Evolutionary conservation across 2,888 invertebrate genomes (phyloP).

Genomic region (Lithosia quadra): DNA sequence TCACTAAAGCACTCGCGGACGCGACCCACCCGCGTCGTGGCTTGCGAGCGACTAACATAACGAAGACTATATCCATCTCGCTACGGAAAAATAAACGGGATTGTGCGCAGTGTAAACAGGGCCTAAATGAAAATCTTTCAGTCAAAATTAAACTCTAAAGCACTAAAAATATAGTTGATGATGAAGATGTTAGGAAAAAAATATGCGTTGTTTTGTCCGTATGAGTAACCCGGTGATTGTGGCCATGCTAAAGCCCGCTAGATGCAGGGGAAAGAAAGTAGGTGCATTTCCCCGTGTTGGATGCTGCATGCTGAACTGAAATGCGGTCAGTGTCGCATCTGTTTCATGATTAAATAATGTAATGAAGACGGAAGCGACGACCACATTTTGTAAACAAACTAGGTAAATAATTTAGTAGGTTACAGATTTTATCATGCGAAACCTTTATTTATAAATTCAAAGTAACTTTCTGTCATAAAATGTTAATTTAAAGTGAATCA

Average conservation of each 20-base stretch:
- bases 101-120: constrained; percentile 65
- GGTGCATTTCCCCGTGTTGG: constrained; percentile 77
- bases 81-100: constrained; percentile 73
- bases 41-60: constrained; percentile 68
- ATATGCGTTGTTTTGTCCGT: constrained; percentile 58
- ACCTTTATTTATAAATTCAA: background rate
- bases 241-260: constrained; percentile 65
- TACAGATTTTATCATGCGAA: background rate
- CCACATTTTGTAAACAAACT: constrained; percentile 26
- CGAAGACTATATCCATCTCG: constrained; percentile 57
- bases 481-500: background rate
- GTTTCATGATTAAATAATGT: constrained; percentile 65
- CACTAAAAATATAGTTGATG: constrained; percentile 36
- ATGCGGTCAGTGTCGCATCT: constrained; percentile 73
- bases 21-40: constrained; percentile 62
- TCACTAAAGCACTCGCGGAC: constrained; percentile 40
- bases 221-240: constrained; percentile 52
- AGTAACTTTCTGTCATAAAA: background rate
- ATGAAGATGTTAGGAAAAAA: constrained; percentile 37
- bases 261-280: constrained; percentile 83
- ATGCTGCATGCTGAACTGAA: constrained; percentile 73
- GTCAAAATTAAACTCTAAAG: constrained; percentile 55
- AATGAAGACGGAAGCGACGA: constrained; percentile 18
- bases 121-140: constrained; percentile 56
- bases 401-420: constrained; percentile 12